phyloP scores from a whole-genome alignment of 2,888 invertebrate genomes.

The Perithous albicinctus region DNA sequence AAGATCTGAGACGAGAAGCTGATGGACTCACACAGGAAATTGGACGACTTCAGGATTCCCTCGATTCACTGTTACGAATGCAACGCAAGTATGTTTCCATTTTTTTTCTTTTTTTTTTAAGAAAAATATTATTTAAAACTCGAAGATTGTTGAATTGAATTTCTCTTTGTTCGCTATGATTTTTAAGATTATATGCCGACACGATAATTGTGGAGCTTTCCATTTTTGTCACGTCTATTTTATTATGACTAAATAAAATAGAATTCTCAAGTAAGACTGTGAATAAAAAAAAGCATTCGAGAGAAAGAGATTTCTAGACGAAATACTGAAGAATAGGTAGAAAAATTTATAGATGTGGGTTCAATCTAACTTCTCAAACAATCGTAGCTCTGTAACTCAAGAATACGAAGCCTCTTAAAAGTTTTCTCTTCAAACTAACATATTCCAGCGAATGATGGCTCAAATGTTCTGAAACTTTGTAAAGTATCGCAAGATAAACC shows the following conservation, averaged over 20 bases:
- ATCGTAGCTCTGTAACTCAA: background rate
- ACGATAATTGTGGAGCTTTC: too few species aligned
- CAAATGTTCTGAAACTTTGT: background rate
- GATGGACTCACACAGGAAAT: conserved; percentile 87
- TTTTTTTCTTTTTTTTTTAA: background rate
- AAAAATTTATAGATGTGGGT: background rate
- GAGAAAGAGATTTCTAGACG: background rate
- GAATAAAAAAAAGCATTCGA: too few species aligned
- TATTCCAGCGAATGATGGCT: background rate
- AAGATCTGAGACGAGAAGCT: conserved; percentile 92
- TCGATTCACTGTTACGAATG: conserved; percentile 93
- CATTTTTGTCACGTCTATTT: too few species aligned
- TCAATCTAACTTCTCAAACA: background rate
- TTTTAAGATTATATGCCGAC: too few species aligned
- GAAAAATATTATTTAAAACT: too few species aligned
- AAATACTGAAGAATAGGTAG: background rate
- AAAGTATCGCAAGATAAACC: background rate
- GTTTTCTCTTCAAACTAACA: background rate
- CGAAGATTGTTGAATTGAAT: too few species aligned
- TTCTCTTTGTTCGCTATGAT: too few species aligned
- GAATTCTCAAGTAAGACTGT: too few species aligned
- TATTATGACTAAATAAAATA: too few species aligned
- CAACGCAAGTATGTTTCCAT: conserved; percentile 88
- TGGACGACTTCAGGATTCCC: conserved; percentile 93
- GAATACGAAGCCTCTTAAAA: background rate